Base-by-base conservation (phyloP, 2,888 invertebrate genomes). In the Chloroclystis v-ata region DNA sequence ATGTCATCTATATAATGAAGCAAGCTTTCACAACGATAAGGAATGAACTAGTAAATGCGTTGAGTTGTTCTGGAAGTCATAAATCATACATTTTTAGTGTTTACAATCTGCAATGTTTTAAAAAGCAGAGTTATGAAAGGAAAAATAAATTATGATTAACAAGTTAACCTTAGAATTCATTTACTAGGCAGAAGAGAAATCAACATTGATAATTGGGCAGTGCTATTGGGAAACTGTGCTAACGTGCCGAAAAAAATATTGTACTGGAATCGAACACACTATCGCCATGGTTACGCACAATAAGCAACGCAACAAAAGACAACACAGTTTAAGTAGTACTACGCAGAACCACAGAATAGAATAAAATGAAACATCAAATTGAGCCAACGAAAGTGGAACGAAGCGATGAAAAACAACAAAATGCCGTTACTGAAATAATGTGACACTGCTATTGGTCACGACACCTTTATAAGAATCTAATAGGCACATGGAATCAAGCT, bases 351-450 rank as follows among this genome's bases (percentile, higher is more conserved):
- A 9, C 30, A 44, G 28, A 25, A 24, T 32, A 32, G 14, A 49
- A 37, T 30, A 20, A 35, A 16, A 40, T 35, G 11, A 29, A 40
- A 29, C 28, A 30, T 40, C 32, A 63, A 56, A 54, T 54, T 39
- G 47, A 42, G 25, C 20, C 63, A 70, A 67, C 65, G 76, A 83
- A 78, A 83, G 82, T 84, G 79, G 79, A 80, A 78, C 83, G 75
- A 72, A 76, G 59, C 57, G 64, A 59, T 71, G 52, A 75, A 76
- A 66, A 67, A 65, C 63, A 58, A 63, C 65, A 60, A 69, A 47
- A 59, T 66, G 61, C 71, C 67, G 67, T 67, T 69, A 71, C 63
- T 63, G 65, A 62, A 56, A 65, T 65, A 63, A 65, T 63, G 44
- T 48, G 33, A 32, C 37, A 24, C 13, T 43, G 7, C 40, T 43